Conservation (phyloP, 2,113 vertebrate genomes). For the Catharus bicknelli region DNA sequence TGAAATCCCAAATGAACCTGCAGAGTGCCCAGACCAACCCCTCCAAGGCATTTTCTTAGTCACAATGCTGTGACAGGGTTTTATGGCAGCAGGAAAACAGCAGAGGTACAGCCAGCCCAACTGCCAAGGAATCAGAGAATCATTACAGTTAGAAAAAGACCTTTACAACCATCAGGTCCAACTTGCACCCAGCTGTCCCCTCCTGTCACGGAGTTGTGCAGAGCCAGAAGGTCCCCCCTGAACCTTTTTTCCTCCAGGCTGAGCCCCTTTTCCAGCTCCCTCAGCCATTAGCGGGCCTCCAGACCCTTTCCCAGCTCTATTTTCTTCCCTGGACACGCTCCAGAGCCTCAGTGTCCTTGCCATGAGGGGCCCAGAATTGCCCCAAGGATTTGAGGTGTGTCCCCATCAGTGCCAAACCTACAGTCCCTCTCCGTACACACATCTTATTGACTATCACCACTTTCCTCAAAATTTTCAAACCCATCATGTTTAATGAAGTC, state of each 20-base stretch:
- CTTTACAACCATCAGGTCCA: neutral
- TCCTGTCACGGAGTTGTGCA: neutral
- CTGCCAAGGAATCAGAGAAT: neutral
- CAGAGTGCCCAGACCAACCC: neutral
- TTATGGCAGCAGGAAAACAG: neutral
- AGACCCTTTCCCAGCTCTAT: neutral
- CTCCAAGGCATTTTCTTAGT: neutral
- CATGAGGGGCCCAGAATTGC: neutral
- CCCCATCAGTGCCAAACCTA: neutral
- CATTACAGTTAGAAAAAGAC: neutral
- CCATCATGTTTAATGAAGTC: neutral
- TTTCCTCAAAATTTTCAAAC: neutral
- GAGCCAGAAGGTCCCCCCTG: neutral
- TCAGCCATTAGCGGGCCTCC: neutral
- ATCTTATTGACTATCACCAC: neutral
- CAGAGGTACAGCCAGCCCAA: accelerated
- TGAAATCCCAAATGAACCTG: neutral
- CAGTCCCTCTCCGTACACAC: neutral
- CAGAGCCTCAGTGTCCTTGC: neutral
- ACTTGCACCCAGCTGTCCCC: accelerated
- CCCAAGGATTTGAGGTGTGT: neutral
- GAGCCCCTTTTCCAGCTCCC: neutral
- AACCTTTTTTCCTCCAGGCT: neutral
- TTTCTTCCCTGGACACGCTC: neutral
- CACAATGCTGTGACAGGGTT: neutral